Percentiles rank a stretch among this genome's conserved stretches.
Evolutionary conservation across 2,113 vertebrate species (phyloP).

Genomic region (Microtus montanus): DNA sequence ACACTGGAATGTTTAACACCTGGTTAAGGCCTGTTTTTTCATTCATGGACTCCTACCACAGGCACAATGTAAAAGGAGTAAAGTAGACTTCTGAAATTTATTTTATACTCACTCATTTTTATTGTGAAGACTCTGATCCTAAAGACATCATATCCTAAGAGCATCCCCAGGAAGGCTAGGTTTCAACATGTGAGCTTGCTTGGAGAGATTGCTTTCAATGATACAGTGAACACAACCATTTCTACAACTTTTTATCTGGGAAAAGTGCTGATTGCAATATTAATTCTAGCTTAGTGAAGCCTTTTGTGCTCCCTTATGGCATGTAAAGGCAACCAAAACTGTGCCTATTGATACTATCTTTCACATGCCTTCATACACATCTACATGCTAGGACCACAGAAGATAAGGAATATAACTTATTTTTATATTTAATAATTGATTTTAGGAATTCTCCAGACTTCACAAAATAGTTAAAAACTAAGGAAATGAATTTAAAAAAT

Average conservation of each 20-base stretch:
- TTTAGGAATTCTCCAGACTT: background rate
- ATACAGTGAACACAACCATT: background rate
- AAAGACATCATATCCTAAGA: background rate
- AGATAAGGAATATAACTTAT: background rate
- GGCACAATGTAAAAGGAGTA: background rate
- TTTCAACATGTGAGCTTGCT: background rate
- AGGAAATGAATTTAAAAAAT: constrained; percentile 6
- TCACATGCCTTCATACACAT: background rate
- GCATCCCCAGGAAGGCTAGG: background rate
- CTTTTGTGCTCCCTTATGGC: background rate
- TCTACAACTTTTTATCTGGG: background rate
- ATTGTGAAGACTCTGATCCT: background rate
- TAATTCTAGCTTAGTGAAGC: background rate
- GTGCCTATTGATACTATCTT: background rate
- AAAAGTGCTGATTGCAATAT: background rate
- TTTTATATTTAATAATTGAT: background rate
- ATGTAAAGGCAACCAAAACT: background rate
- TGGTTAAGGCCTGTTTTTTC: background rate
- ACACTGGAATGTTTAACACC: background rate
- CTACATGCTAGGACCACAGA: background rate
- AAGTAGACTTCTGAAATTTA: background rate
- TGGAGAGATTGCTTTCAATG: background rate
- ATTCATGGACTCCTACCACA: background rate
- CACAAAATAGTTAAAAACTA: background rate
- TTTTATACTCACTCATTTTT: background rate